Base-by-base conservation (phyloP, 2,113 vertebrate genomes). In the Spizaetus ornatus region DNA sequence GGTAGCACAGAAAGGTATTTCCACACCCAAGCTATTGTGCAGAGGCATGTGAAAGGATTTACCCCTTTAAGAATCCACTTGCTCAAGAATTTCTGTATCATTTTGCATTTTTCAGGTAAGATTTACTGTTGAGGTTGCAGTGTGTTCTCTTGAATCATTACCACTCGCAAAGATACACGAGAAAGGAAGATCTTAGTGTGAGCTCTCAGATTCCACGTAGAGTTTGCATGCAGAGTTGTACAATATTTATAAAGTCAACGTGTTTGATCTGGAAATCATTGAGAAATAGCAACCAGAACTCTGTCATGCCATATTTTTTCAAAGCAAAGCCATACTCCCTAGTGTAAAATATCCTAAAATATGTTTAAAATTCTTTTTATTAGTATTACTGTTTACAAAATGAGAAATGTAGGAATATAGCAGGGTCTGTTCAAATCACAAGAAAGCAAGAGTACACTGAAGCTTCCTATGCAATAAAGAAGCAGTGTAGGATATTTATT, bases 201-300 rank as follows among this genome's bases (percentile, higher is more conserved):
- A 93, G 48, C 40, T 85, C 53, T 85, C 76, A 81, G 36, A 48
- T 76, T 85, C 61, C 58, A 80, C 59, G 66, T 36, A 65, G 43
- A 87, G 47, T 72, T 95, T 88, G 70, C 66, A 72, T 80, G 58
- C 58, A 85, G 70, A 77, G 17, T 58, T 79, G 36, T 94, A 80
- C 70, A 96, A 82, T 96, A 96, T 97, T 97, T 95, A 96, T 95
- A 43, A 86, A 85, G 34, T 52, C 56, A 40, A 52, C 0, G 2
- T 65, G 53, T 95, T 97, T 97, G 91, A 95, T 95, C 70, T 94
- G 27, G 36, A 82, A 95, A 93, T 77, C 52, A 67, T 7, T 82
- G 89, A 82, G 74, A 95, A 94, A 90, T 61, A 91, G 81, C 48
- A 94, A 94, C 91, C 52, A 65, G 66, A 90, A 66, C 34, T 70